Evolutionary conservation across 2,888 invertebrate genomes (phyloP).

Genomic region (Chrysolina haemoptera): DNA sequence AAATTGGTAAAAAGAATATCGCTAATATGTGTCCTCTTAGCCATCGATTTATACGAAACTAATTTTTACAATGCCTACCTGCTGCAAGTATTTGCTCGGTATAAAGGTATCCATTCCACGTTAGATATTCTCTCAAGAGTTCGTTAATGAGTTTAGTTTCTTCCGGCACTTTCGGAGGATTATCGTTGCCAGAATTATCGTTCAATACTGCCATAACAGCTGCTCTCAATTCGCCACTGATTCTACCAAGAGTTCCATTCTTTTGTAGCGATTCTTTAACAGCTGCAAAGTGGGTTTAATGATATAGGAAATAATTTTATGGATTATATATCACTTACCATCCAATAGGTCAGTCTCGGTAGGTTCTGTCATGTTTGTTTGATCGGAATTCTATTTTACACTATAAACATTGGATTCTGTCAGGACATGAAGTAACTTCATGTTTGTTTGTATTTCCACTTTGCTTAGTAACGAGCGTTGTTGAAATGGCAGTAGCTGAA

Average conservation of each 20-base stretch:
- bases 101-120: conserved; percentile 81
- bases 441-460: conserved; percentile 2
- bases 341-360: conserved; percentile 64
- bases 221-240: conserved; percentile 67
- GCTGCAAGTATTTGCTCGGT: conserved; percentile 69
- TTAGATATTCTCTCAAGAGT: conserved; percentile 78
- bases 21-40: too few species aligned
- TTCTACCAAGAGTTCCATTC: conserved; percentile 66
- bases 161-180: conserved; percentile 64
- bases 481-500: background rate
- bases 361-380: conserved; percentile 59
- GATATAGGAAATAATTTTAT: background rate
- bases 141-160: conserved; percentile 75
- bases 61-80: conserved; percentile 54
- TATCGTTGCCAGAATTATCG: conserved; percentile 57
- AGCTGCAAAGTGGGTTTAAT: conserved; percentile 57
- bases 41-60: too few species aligned
- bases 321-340: conserved; percentile 58
- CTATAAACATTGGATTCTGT: background rate
- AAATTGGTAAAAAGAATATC: too few species aligned
- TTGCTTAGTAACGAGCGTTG: background rate
- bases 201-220: conserved; percentile 68
- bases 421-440: background rate
- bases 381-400: background rate
- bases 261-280: conserved; percentile 67